phyloP scores from a whole-genome alignment of 2,888 invertebrate genomes.

The Pterostichus madidus region DNA sequence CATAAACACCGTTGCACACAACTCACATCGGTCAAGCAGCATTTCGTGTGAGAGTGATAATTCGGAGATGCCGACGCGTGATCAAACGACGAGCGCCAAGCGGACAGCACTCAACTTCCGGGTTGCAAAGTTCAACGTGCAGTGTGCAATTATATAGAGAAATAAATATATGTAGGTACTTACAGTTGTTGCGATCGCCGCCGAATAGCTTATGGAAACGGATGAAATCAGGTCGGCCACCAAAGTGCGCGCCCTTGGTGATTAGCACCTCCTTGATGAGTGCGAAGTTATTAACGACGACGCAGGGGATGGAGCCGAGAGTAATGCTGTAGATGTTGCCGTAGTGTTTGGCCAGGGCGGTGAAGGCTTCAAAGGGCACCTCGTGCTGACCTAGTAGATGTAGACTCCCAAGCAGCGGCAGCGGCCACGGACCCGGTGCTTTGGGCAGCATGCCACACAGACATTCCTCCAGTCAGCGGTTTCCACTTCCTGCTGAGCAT shows the following conservation, averaged over 20 bases:
- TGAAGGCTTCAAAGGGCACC: constrained; percentile 86
- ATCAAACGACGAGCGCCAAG: constrained; percentile 32
- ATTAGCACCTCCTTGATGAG: constrained; percentile 88
- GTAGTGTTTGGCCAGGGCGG: constrained; percentile 83
- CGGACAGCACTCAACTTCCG: constrained; percentile 57
- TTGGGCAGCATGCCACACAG: constrained; percentile 70
- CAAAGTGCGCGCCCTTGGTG: constrained; percentile 89
- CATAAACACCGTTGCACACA: constrained; percentile 45
- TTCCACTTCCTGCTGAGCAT: constrained; percentile 48
- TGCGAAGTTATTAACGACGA: constrained; percentile 87
- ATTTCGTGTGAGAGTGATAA: constrained; percentile 64
- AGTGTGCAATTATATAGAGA: constrained; percentile 6
- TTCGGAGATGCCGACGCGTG: constrained; percentile 57
- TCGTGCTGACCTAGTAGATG: constrained; percentile 83
- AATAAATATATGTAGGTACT: constrained; percentile 78
- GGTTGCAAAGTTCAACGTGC: constrained; percentile 47
- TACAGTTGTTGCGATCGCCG: constrained; percentile 92
- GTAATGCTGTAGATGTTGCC: constrained; percentile 87
- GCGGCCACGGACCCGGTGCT: constrained; percentile 84
- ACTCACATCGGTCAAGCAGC: constrained; percentile 58
- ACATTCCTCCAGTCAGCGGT: constrained; percentile 53
- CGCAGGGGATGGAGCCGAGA: constrained; percentile 84
- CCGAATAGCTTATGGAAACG: constrained; percentile 91
- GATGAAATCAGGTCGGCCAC: constrained; percentile 89
- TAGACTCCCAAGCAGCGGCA: constrained; percentile 86